phyloP scores from a whole-genome alignment of 2,888 invertebrate genomes.

The Xestia c-nigrum region DNA sequence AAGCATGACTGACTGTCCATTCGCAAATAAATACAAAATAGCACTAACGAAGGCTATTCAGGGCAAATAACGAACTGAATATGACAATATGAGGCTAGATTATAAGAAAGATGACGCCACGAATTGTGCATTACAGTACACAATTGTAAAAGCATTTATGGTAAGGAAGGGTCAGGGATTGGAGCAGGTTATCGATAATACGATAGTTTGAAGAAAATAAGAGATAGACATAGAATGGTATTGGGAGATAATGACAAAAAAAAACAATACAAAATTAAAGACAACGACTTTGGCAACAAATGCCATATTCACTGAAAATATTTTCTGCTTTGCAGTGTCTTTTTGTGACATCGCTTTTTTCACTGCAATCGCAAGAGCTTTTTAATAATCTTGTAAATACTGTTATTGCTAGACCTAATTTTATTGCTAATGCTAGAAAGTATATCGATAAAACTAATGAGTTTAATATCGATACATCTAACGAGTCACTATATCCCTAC shows the following conservation, averaged over 20 bases:
- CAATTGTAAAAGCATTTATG: slow-evolving; percentile 46
- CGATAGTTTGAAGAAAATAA: background rate
- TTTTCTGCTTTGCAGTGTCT: background rate
- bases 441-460: slow-evolving; percentile 15
- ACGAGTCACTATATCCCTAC: slow-evolving; percentile 17
- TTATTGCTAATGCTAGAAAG: background rate
- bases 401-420: background rate
- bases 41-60: slow-evolving; percentile 88
- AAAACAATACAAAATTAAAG: background rate
- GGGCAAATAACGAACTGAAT: slow-evolving; percentile 74
- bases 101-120: slow-evolving; percentile 69
- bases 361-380: background rate
- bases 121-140: slow-evolving; percentile 64
- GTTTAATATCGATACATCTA: slow-evolving; percentile 23
- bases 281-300: background rate
- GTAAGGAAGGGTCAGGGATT: slow-evolving; percentile 11
- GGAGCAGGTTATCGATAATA: slow-evolving; percentile 17
- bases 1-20: slow-evolving; percentile 82
- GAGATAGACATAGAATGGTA: background rate
- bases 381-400: background rate
- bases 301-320: background rate
- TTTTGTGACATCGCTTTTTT: background rate
- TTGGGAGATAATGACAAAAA: background rate
- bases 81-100: slow-evolving; percentile 76
- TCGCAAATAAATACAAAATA: slow-evolving; percentile 80